Base-by-base conservation (phyloP, 2,113 vertebrate species). In the Chaetura pelagica region DNA sequence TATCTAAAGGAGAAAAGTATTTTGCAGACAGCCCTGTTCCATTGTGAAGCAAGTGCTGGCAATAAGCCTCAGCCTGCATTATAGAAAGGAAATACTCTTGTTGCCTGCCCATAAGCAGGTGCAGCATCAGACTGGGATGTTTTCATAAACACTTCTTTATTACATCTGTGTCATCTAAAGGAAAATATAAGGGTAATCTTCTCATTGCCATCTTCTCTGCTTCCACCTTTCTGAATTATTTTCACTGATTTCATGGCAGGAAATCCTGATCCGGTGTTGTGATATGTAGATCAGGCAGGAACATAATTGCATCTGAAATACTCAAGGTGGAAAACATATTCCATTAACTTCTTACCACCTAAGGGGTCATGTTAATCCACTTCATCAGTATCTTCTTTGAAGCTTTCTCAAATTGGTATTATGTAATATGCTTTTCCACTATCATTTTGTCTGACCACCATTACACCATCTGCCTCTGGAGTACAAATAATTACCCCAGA, bases 1-100 rank as follows among this genome's bases (percentile, higher is more conserved):
- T 54, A 42, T 62, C 68, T 46, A 58, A 30, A n/a, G 23, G 67
- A 67, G 42, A 15, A 46, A 27, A 42, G 35, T 0, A 0, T 61
- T 90, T 69, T 72, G n/a, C 32, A 75, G 21, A 17, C 72, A 51
- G 44, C 40, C 0, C 0, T n/a, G n/a, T 46, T 35, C 38, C 0
- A 1, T 40, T 21, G n/a, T n/a, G 72, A 57, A 69, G 62, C 24
- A n/a, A 27, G 44, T 3, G 2, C 58, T 59, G 54, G 48, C 62
- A 58, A 21, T 10, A 35, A 75, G 61, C 32, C 29, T 27, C 59
- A 58, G 29, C 15, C 38, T 68, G 54, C 9, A 3, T 3, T 9
- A 30, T 0, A 24, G 72, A 78, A 87, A 93, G 46, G 46, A 83
- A 89, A 82, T 61, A 55, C 21, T 44, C 23, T 22, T 52, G 4